A percentile compares a stretch with the other conserved stretches of the same genome.
Conservation (phyloP, 1,140 invertebrate genomes). For the Drosophila bifasciata region DNA sequence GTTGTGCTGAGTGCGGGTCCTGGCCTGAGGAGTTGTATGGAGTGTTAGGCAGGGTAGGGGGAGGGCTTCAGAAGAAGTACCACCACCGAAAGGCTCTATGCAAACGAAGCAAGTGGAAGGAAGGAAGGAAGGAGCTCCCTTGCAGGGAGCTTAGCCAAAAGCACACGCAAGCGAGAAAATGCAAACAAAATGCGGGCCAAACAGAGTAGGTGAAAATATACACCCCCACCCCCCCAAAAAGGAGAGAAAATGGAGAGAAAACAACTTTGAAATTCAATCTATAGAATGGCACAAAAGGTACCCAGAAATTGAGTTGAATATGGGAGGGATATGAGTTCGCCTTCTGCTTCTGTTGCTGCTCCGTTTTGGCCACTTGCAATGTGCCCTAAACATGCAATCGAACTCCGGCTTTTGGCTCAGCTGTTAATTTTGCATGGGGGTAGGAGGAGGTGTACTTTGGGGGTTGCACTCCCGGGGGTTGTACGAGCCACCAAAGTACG, state of each 20-base stretch:
- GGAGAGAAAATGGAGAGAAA: background rate
- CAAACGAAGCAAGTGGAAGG: too few species aligned
- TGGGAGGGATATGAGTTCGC: too few species aligned
- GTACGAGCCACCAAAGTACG: conserved; percentile 3
- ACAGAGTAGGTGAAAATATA: conserved; percentile 28
- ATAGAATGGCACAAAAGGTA: conserved; percentile 24
- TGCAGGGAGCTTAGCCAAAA: conserved; percentile 3
- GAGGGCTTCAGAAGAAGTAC: background rate
- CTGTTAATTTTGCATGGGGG: conserved; percentile 62
- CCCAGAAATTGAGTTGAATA: background rate
- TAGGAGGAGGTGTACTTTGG: conserved; percentile 6
- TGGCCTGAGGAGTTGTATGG: too few species aligned
- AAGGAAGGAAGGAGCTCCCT: too few species aligned
- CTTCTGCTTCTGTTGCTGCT: background rate
- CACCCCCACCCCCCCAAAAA: too few species aligned
- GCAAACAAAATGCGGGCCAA: conserved; percentile 30
- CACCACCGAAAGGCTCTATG: too few species aligned
- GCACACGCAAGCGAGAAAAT: conserved; percentile 33
- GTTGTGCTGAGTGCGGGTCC: too few species aligned
- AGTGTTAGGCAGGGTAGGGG: too few species aligned
- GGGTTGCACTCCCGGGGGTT: conserved; percentile 47
- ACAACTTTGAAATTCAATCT: conserved; percentile 33
- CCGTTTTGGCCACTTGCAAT: conserved; percentile 28
- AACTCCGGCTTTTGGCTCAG: conserved; percentile 49
- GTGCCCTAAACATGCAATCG: conserved; percentile 60